Conservation (phyloP, 2,797 vertebrate species). For the Tinamus major region DNA sequence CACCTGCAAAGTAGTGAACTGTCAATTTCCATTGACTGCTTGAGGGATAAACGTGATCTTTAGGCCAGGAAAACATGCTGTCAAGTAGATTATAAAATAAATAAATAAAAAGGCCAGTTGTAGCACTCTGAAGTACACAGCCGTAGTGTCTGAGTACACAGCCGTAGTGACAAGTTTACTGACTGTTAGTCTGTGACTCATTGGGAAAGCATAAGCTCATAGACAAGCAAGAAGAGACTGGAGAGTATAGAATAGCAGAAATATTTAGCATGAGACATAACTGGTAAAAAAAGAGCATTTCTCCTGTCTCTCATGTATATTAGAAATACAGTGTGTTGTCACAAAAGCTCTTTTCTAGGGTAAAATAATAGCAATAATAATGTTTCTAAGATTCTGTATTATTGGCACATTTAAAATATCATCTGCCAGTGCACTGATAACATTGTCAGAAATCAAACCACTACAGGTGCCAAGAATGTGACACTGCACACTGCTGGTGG, state of each 20-base stretch:
- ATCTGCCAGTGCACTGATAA: background rate
- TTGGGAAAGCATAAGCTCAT: background rate
- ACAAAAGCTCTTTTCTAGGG: background rate
- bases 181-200: background rate
- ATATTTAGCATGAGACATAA: background rate
- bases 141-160: background rate
- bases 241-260: background rate
- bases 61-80: background rate
- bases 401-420: background rate
- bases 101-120: background rate
- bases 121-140: background rate
- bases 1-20: constrained; percentile 16
- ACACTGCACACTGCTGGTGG: background rate
- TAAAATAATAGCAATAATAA: background rate
- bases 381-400: background rate
- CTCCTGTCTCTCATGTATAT: background rate
- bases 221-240: background rate
- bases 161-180: background rate
- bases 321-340: background rate
- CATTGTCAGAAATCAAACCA: background rate
- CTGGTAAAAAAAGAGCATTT: background rate
- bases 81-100: constrained; percentile 1
- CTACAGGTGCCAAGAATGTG: background rate
- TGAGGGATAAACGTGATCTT: background rate
- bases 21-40: constrained; percentile 23